Percentiles rank a stretch among this genome's conserved stretches.
Conservation (phyloP, 2,113 vertebrate species). For the Coptodon rendalli region DNA sequence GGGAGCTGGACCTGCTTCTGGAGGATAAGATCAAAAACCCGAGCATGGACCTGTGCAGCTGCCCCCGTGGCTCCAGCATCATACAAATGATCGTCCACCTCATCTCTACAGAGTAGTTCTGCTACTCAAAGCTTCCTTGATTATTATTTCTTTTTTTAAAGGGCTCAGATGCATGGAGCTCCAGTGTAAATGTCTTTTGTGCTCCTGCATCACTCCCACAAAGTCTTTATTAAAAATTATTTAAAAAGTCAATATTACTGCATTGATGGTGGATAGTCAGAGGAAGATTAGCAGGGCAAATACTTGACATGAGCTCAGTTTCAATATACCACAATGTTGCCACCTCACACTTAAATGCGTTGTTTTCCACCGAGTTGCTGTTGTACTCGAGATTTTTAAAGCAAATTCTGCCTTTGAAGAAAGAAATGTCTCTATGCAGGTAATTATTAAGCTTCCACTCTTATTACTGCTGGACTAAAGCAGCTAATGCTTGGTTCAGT, state of each 20-base stretch:
- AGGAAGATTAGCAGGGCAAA: neutral
- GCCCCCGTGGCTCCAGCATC: conserved; percentile 90
- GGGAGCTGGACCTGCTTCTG: conserved; percentile 90
- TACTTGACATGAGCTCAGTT: neutral
- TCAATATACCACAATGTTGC: neutral
- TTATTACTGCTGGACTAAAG: neutral
- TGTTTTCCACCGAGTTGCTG: neutral
- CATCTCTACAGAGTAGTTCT: conserved; percentile 83
- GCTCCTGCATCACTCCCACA: conserved; percentile 8
- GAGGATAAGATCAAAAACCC: conserved; percentile 94
- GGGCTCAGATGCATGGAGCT: neutral
- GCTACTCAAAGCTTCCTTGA: neutral
- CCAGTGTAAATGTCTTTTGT: neutral
- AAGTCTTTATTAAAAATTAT: neutral
- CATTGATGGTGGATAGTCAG: neutral
- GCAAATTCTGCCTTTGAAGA: neutral
- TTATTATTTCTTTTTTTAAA: neutral
- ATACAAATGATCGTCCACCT: conserved; percentile 93
- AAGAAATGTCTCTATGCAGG: conserved; percentile 10
- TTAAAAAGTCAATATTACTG: neutral
- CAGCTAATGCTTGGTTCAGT: neutral
- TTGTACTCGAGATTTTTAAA: neutral
- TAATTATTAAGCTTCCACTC: neutral
- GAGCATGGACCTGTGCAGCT: conserved; percentile 86
- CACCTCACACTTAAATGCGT: neutral